Evolutionary conservation across 2,888 invertebrate species (phyloP), one percentile per base, ranked within the genome.

Genomic region (Dolomedes plantarius): DNA sequence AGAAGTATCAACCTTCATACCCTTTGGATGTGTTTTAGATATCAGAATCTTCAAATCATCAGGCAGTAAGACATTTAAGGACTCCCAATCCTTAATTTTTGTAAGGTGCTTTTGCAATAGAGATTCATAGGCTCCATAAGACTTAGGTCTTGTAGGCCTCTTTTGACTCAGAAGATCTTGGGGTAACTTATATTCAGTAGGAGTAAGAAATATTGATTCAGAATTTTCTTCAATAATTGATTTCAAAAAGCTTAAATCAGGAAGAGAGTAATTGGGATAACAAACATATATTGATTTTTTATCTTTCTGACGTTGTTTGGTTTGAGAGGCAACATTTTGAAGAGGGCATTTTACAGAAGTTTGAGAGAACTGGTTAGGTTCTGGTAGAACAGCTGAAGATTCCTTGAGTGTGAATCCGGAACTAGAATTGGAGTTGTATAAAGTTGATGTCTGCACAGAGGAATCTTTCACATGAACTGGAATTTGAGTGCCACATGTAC

Each of bases 41-140:
- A 89, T 81, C n/a, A 88, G 65, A 23, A 83, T 94, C 78, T 88
- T 89, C 41, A 89, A 86, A 86, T 98, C 97, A 88, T 93, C 93
- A 2, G 98, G 98, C 88, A 98, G 92, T 71, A 98, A 93, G 89
- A 97, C 95, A 89, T 96, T 96, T 74, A 98, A 92, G 0, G 97
- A 97, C 90, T 97, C 96, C 98, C 98, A 98, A 91, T 98, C 98
- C 90, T 95, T 94, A 9, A 98, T 95, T 90, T 97, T 97, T 62
- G 94, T 93, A 88, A 96, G 94, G 76, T 96, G 96, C 91, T 95
- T 94, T 90, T 95, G 95, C 90, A 95, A 94, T 50, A 97, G 91
- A 87, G 94, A 93, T 91, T 97, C 97, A 73, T 96, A 93, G 90
- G 97, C 96, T 90, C 94, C 95, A 90, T 94, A 95, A 65, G 95